Evolutionary conservation across 2,113 vertebrate species (phyloP).

Genomic region (Apaloderma vittatum): DNA sequence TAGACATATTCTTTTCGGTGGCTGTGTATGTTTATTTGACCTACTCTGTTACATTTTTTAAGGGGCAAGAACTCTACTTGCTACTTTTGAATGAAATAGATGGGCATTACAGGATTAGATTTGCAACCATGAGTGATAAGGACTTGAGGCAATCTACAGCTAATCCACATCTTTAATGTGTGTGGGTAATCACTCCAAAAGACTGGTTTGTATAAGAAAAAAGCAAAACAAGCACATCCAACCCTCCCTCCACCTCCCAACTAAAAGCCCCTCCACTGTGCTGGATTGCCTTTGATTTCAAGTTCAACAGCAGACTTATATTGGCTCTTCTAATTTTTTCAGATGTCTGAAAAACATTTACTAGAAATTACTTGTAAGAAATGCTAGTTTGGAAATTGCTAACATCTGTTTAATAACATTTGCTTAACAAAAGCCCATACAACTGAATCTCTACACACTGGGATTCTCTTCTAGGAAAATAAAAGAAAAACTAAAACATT

Average conservation of each 20-base stretch:
- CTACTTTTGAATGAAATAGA: background rate
- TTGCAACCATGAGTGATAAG: background rate
- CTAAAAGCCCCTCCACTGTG: background rate
- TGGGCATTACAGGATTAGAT: background rate
- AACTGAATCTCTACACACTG: background rate
- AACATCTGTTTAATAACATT: background rate
- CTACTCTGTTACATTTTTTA: background rate
- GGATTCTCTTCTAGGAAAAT: background rate
- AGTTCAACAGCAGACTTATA: background rate
- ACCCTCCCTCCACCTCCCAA: background rate
- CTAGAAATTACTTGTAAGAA: background rate
- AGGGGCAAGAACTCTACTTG: background rate
- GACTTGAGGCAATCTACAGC: background rate
- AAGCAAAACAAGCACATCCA: background rate
- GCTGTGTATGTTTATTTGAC: background rate
- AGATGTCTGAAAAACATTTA: background rate
- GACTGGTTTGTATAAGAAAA: background rate
- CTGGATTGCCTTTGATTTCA: background rate
- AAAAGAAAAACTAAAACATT: background rate
- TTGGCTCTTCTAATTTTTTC: background rate
- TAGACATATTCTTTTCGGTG: background rate
- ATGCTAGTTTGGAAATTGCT: background rate
- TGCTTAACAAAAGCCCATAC: background rate
- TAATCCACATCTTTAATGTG: background rate
- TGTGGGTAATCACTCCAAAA: background rate